These are phyloP conservation scores for Cyanoderma ruficeps DNA, from an alignment of 2,113 vertebrate genomes.

Conservation along the genomic window DNA sequence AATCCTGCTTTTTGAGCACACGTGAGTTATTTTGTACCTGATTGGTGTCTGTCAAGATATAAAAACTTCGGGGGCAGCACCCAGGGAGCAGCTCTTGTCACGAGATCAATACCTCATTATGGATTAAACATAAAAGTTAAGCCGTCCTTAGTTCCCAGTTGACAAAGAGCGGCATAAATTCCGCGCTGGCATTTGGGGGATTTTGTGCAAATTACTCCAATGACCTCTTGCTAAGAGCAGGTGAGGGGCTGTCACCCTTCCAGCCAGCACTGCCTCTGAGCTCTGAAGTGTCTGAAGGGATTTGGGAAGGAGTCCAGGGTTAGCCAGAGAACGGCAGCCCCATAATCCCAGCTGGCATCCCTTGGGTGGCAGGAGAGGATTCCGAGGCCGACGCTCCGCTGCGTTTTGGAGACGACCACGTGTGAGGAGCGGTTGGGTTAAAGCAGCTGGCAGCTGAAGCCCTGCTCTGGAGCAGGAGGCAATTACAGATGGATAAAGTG, in stretches of 20 bases:
- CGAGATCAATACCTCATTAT: not conserved
- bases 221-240: not conserved
- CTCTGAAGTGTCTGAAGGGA: not conserved
- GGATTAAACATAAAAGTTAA: not conserved
- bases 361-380: not conserved
- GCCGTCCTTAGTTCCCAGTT: not conserved
- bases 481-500: constrained; percentile 7
- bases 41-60: not conserved
- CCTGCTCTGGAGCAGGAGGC: constrained; percentile 20
- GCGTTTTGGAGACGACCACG: not conserved
- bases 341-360: not conserved
- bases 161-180: not conserved
- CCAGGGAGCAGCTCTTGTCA: not conserved
- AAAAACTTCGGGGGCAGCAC: not conserved
- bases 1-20: not conserved
- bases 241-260: not conserved
- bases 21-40: not conserved
- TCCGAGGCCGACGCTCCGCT: not conserved
- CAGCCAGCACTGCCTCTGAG: not conserved
- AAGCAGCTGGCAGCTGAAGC: not conserved
- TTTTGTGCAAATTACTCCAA: constrained; percentile 1
- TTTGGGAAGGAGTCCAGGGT: not conserved
- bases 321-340: not conserved
- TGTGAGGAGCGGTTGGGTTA: not conserved
- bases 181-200: not conserved